Conservation (phyloP, 2,888 invertebrate species). For the Monoplex corrugatus region DNA sequence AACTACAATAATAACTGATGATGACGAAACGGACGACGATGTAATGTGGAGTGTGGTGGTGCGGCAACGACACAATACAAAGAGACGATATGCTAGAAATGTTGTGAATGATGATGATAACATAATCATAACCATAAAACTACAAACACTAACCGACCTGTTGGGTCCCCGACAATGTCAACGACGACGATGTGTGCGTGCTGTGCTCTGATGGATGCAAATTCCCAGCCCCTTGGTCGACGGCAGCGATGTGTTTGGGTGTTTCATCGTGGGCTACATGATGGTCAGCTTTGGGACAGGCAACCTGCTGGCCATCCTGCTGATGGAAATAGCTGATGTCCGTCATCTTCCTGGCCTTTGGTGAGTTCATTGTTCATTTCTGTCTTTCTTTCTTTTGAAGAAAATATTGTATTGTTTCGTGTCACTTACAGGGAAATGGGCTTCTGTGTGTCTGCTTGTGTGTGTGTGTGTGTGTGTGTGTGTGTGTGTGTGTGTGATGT, state of each 20-base stretch:
- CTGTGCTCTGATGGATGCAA: neutral
- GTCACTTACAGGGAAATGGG: too few species aligned
- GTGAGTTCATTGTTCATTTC: neutral
- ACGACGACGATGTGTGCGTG: neutral
- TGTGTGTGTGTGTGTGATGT: too few species aligned
- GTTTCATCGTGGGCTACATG: conserved; percentile 72
- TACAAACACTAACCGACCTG: neutral
- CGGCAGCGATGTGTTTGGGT: conserved; percentile 60
- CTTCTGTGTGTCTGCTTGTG: too few species aligned
- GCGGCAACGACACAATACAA: too few species aligned
- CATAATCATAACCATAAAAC: neutral
- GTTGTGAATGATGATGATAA: too few species aligned
- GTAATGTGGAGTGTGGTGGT: too few species aligned
- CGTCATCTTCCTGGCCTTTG: conserved; percentile 47
- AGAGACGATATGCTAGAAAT: too few species aligned
- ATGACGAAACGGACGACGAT: too few species aligned
- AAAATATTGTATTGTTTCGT: too few species aligned
- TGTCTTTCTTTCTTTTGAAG: too few species aligned
- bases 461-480: too few species aligned
- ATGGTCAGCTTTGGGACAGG: conserved; percentile 75
- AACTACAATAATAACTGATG: too few species aligned
- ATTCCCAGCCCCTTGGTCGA: conserved; percentile 55
- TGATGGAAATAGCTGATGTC: conserved; percentile 66
- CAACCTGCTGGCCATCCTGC: conserved; percentile 68
- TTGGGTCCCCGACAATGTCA: neutral